Conservation (phyloP, 64 coral and sea anemone species). For the Montipora cactus region DNA sequence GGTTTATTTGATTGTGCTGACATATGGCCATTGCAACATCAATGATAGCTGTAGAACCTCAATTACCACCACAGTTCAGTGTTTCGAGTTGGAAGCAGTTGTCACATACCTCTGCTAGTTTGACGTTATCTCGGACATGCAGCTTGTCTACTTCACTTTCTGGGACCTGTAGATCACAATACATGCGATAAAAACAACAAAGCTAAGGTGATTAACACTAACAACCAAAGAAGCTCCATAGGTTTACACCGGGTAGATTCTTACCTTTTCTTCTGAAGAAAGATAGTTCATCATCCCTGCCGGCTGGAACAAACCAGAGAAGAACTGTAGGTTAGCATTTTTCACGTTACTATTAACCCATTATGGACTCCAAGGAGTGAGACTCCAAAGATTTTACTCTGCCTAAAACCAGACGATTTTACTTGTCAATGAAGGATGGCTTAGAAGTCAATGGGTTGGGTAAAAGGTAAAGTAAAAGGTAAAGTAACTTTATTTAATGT, state of each 20-base stretch:
- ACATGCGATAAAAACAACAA: not conserved
- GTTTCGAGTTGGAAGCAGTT: not conserved
- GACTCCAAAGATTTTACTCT: not conserved
- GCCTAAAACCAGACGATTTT: no score
- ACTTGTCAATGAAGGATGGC: no score
- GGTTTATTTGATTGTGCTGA: no score
- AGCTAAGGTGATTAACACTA: no score
- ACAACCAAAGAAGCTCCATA: no score
- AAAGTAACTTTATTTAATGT: no score
- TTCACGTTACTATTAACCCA: not conserved
- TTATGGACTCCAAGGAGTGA: not conserved
- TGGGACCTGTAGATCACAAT: constrained; percentile 69
- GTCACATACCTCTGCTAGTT: constrained; percentile 83
- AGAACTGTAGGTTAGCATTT: not conserved
- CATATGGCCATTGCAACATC: no score
- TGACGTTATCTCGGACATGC: constrained; percentile 93
- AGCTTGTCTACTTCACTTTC: constrained; percentile 86
- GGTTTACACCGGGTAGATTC: no score
- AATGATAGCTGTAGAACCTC: no score
- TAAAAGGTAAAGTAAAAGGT: no score
- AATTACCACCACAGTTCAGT: no score
- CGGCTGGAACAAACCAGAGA: constrained; percentile 34
- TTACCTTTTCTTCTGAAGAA: constrained; percentile 67
- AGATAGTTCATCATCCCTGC: constrained; percentile 72
- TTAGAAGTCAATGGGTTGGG: no score